Percentiles rank a stretch among this genome's conserved stretches.
Conservation (phyloP, 2,113 vertebrate genomes). For the Narcine bancroftii region DNA sequence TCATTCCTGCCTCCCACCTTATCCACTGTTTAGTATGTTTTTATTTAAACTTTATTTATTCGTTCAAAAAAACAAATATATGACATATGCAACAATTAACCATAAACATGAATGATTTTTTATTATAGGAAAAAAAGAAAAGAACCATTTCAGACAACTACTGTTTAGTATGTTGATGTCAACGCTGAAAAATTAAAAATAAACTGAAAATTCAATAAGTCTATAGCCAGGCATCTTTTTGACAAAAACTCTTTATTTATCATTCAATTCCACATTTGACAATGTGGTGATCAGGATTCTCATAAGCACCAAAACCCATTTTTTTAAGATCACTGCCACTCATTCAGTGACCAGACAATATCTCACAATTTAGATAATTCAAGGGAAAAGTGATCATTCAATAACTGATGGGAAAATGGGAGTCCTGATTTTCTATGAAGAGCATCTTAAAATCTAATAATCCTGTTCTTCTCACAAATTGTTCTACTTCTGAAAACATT, state of each 20-base stretch:
- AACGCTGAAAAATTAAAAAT: neutral
- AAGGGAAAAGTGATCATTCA: neutral
- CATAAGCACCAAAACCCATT: neutral
- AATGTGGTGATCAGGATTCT: neutral
- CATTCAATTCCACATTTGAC: neutral
- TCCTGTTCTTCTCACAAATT: neutral
- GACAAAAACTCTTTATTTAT: no score
- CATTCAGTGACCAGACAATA: no score
- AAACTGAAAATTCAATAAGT: neutral
- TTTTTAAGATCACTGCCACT: neutral
- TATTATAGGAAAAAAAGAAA: no score
- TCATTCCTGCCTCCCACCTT: neutral
- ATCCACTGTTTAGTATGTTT: neutral
- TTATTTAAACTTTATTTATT: no score
- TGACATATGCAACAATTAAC: no score
- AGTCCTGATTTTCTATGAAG: neutral
- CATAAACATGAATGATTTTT: no score
- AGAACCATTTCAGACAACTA: no score
- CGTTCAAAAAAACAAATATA: no score
- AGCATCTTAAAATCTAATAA: neutral
- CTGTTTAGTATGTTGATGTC: neutral
- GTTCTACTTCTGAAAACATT: neutral
- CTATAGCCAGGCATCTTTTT: neutral
- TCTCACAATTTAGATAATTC: neutral
- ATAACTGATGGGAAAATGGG: neutral